Evolutionary conservation across 2,888 invertebrate genomes (phyloP), one percentile per base, ranked within the genome.

Genomic region (Lucinisca nassula): DNA sequence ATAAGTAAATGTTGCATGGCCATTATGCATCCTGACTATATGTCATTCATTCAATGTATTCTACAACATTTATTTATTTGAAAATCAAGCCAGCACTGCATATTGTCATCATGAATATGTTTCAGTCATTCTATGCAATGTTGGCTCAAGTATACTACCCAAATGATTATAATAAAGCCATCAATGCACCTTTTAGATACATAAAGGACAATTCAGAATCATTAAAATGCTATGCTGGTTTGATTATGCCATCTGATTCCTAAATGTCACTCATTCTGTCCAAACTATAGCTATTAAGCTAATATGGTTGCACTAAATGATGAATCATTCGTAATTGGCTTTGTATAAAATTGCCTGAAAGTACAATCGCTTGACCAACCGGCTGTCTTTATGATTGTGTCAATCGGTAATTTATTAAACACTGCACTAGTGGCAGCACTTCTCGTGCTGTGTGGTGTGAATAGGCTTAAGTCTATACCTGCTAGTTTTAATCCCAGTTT

Each of bases 301-400:
- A 51, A 51, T 8, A 51, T 51, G 10, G 17, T 51, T 14, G 32
- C 21, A 37, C 72, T 72, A 21, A 37, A 72, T 10, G n/a, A n/a
- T 12, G 72, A 14, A 37, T 37, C 37, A 37, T 72, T 72, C 2
- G 72, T 37, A n/a, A 72, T 24, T 72, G 72, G 72, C 30, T 37
- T 72, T 37, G 32, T 72, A 37, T 72, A 72, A n/a, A 72, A 72
- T 21, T 72, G 32, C 21, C 72, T 32, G 12, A 72, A 72, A 72
- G 72, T 72, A 24, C 72, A 72, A 30, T 72, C 72, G 1, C 38
- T 72, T 2, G n/a, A n/a, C 72, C 72, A 72, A 1, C 72, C 72
- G 4, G 72, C 72, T 12, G 72, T 72, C 6, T 38, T 32, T 1
- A 72, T 32, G 8, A 72, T 38, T 2, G 72, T 72, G 21, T 72